Base-by-base conservation (phyloP, 2,113 vertebrate species). In the Solea solea region DNA sequence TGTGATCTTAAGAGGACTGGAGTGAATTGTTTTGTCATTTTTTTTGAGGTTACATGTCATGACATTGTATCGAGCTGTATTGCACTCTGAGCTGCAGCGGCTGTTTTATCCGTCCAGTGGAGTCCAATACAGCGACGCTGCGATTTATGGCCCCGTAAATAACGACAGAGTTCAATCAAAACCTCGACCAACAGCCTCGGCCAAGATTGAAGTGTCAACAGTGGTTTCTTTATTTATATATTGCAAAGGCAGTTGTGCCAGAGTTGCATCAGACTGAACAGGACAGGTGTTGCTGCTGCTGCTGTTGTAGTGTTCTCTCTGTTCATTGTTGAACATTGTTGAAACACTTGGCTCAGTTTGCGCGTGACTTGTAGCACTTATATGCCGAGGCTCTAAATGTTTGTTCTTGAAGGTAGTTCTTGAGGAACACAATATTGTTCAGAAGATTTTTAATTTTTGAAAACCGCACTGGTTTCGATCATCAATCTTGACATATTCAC, bases 271-370 rank as follows among this genome's bases (percentile, higher is more conserved):
- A 15, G 67, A 58, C 42, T 56, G 59, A 78, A 10, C 16, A 0
- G 41, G 64, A 54, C 59, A 81, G 68, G 64, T 82, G 79, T 61
- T 59, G 59, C 59, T 53, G 21, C 59, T 53, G 21, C 65, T 57
- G 21, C 21, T 21, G 21, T 65, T 57, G 34, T 61, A 64, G 64
- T 57, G 64, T 68, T 64, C 6, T n/a, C 52, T 27, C 34, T 39
- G 49, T 63, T 64, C 58, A 50, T 34, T 28, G 10, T 63, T 16
- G 49, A 41, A 50, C 48, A 60, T 8, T 14, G 44, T 40, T 71
- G 51, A 14, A n/a, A 40, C 15, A n/a, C 34, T 49, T 21, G 21
- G 21, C 21, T 21, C 21, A 21, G 21, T 21, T 21, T 21, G 21
- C 21, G 21, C 21, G 21, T 21, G 21, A 21, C 21, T 21, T 39